Base-by-base conservation (phyloP, 2,797 vertebrate species). In the Chelon labrosus region DNA sequence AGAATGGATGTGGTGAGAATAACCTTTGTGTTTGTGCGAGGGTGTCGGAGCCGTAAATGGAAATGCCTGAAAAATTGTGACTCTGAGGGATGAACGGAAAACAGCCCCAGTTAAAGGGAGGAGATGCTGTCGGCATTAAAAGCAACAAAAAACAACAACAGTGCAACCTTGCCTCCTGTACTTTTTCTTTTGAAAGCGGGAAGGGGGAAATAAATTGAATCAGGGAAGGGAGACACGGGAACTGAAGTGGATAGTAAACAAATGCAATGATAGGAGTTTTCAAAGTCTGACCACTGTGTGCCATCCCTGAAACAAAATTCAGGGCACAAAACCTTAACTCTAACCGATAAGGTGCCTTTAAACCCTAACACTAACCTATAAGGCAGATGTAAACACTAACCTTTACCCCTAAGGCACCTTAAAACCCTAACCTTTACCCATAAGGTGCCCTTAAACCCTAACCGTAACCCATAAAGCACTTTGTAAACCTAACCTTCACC, bases 41-140 rank as follows among this genome's bases (percentile, higher is more conserved):
- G n/a, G 37, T 27, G 46, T 41, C 2, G 25, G 54, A 46, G 65
- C 11, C n/a, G n/a, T 51, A 61, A 65, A 77, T 69, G 63, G 12
- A 86, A 85, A 82, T 42, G 65, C 60, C 60, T 44, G 77, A 78
- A 82, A 56, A 73, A 37, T 66, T 5, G 47, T 54, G 58, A 37
- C 74, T 77, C 38, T 6, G 65, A 67, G 41, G 64, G 52, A 65
- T n/a, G 4, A 77, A 58, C 12, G 61, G 52, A 64, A 84, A 82
- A 68, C 62, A 44, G 25, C 42, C 51, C 2, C 0, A 56, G 77
- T 82, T 80, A 71, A 84, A 84, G 83, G 50, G 22, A 72, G 65
- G 35, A 55, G 67, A 65, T 0, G 57, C 66, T 70, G 57, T 37
- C 17, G 51, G 59, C 19, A 1, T 52, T 38, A 39, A 69, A 39